phyloP scores from a whole-genome alignment of 2,888 invertebrate species.

The Apamea crenata region DNA sequence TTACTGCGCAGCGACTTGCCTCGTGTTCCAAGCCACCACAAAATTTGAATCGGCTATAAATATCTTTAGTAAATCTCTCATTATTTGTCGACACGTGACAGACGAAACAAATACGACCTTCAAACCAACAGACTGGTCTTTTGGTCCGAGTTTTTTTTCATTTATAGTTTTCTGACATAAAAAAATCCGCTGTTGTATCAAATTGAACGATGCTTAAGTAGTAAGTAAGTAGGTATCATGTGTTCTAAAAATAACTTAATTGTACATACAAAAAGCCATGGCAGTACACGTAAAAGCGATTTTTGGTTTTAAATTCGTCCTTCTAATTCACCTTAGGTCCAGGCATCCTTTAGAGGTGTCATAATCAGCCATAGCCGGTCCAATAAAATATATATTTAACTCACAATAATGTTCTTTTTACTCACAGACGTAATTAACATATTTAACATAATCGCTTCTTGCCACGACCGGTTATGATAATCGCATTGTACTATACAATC shows the following conservation, averaged over 20 bases:
- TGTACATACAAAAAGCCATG: not conserved
- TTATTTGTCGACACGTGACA: not conserved
- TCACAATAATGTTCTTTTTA: conserved; percentile 78
- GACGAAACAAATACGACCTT: conserved; percentile 7
- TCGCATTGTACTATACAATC: conserved; percentile 73
- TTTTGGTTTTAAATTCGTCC: conserved; percentile 43
- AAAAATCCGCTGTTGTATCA: not conserved
- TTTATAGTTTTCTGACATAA: not conserved
- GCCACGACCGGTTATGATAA: conserved; percentile 82
- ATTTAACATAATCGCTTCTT: conserved; percentile 81
- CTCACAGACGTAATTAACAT: conserved; percentile 79
- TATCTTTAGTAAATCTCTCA: not conserved
- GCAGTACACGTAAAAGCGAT: conserved; percentile 1
- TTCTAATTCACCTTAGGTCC: conserved; percentile 46
- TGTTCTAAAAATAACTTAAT: conserved; percentile 32
- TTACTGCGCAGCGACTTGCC: not conserved
- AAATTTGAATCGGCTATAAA: not conserved
- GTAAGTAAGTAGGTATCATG: not conserved
- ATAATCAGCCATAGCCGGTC: conserved; percentile 62
- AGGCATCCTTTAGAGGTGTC: conserved; percentile 60
- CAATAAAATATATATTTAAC: conserved; percentile 81
- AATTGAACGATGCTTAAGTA: not conserved
- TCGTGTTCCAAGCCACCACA: not conserved
- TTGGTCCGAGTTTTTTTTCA: not conserved
- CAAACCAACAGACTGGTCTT: not conserved